Evolutionary conservation across 2,888 invertebrate species (phyloP).

Genomic region (Dasypogon diadema): DNA sequence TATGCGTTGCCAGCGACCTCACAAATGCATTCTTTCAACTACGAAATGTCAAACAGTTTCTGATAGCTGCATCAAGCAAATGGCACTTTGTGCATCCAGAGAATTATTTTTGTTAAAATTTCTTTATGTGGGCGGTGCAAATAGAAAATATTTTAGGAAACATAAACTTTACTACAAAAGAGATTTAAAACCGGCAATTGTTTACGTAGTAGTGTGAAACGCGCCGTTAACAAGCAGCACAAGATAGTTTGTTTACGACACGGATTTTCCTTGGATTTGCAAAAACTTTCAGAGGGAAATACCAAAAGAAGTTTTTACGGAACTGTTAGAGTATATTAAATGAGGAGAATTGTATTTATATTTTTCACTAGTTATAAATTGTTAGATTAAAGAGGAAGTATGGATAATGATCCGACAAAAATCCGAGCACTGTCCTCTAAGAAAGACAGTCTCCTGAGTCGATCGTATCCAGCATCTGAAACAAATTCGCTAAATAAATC

Average conservation of each 20-base stretch:
- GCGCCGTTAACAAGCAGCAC: not conserved
- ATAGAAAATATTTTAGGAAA: not conserved
- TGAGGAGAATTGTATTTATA: not conserved
- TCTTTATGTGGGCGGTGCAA: not conserved
- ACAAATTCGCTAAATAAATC: not conserved
- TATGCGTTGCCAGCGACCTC: not conserved
- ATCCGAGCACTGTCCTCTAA: too few species aligned
- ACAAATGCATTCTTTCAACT: not conserved
- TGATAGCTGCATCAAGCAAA: conserved; percentile 16
- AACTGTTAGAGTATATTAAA: too few species aligned
- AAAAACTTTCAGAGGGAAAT: not conserved
- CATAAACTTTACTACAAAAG: not conserved
- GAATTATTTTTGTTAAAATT: not conserved
- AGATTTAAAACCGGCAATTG: not conserved
- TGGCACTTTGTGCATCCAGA: not conserved
- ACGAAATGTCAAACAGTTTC: not conserved
- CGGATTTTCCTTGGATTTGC: not conserved
- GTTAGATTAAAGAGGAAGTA: not conserved
- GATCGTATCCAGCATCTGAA: not conserved
- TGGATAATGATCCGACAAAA: not conserved
- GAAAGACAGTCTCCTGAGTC: not conserved
- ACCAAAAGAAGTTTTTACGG: not conserved
- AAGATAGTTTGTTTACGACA: not conserved
- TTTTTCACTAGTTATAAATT: not conserved
- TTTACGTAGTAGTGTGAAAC: not conserved